A percentile compares a stretch with the other conserved stretches of the same genome.
phyloP scores from a whole-genome alignment of 2,113 vertebrate species.

The Engystomops pustulosus region DNA sequence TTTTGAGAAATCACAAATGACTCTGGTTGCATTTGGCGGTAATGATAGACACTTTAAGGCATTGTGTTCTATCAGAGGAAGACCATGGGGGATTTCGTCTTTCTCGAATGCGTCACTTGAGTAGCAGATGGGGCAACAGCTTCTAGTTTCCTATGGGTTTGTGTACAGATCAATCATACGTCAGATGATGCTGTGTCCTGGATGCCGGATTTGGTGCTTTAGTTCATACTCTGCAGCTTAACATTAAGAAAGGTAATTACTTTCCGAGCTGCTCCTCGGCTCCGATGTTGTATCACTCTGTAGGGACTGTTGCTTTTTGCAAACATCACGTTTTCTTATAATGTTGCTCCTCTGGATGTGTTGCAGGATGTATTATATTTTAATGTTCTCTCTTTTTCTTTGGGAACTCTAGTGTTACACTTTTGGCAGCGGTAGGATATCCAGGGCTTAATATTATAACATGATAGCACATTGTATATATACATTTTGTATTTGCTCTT shows the following conservation, averaged over 20 bases:
- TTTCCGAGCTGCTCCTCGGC: background rate
- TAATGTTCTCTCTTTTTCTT: background rate
- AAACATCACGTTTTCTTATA: conserved; percentile 18
- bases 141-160: conserved; percentile 29
- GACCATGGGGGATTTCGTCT: conserved; percentile 31
- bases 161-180: conserved; percentile 35
- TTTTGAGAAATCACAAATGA: conserved; percentile 34
- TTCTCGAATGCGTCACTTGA: conserved; percentile 19
- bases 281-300: background rate
- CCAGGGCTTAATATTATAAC: background rate
- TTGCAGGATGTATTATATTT: background rate
- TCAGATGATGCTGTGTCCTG: conserved; percentile 4
- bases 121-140: conserved; percentile 41
- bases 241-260: conserved; percentile 1
- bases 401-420: background rate
- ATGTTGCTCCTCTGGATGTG: background rate
- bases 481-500: background rate
- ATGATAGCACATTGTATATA: too few species aligned
- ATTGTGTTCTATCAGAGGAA: conserved; percentile 2
- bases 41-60: conserved; percentile 23
- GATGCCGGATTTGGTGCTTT: background rate
- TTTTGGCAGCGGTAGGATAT: background rate
- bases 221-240: background rate
- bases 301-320: background rate
- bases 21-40: conserved; percentile 21